Base-by-base conservation (phyloP, 1,140 invertebrate species). In the Cydia splendana region DNA sequence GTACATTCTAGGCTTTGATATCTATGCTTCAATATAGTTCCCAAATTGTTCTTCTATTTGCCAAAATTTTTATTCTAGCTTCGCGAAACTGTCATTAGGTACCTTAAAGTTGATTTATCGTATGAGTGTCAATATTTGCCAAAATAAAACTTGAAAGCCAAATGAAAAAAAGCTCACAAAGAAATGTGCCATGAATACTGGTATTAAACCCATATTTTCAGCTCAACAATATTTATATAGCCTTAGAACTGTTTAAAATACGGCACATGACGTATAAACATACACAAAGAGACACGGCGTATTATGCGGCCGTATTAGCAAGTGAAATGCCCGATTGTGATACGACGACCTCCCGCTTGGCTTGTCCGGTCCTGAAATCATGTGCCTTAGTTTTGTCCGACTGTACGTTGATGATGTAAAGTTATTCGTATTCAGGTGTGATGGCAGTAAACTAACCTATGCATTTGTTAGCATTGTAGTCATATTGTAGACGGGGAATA, bases 271-370 rank as follows among this genome's bases (percentile, higher is more conserved):
- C 28, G 13, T 34, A 69, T 73, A 74, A 28, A 77, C 65, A 75
- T 77, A 80, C 75, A 42, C 62, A 73, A 78, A 53, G 53, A 79
- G 78, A 79, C 75, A 71, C 73, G 71, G 71, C 78, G 69, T 76
- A 79, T 80, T 75, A 77, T 78, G 75, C 77, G 75, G 76, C 71
- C 13, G 30, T 77, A 82, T 84, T 84, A 81, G 80, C 81, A 85
- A 85, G 81, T 84, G 77, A 84, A 85, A 85, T 84, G 42, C 65
- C 65, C 77, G 75, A 80, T 84, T 80, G 78, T 79, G 71, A 81
- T 80, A 78, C 81, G 73, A 20, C 62, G 81, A 80, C 79, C 74
- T 57, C 51, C 67, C 45, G 71, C 75, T 74, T 76, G 45, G n/a
- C 73, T 75, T 76, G 51, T 71, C 67, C 67, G 67, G 12, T 71